Base-by-base conservation (phyloP, 2,888 invertebrate genomes). In the Ophion costatus region DNA sequence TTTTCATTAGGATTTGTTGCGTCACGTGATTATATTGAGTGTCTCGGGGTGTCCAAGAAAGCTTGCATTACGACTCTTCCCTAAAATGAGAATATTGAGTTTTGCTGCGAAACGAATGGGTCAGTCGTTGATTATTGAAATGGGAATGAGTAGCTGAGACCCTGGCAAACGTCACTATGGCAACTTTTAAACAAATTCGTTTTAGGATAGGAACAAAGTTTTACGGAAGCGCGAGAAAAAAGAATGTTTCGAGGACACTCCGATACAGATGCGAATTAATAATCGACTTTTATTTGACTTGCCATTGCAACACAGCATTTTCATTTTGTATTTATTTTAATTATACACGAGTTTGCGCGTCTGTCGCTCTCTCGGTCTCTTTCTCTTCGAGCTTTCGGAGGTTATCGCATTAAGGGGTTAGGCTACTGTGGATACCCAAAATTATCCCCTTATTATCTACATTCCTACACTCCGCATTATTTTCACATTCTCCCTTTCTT, bases 251-350 rank as follows among this genome's bases (percentile, higher is more conserved):
- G 3, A 51, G 51, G 51, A 51, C 61, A 61, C 59, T 11, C 59
- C 59, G 22, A 20, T 59, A 20, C 59, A 20, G 0, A 3, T 59
- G 9, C 59, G 11, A 63, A 63, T 29, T 10, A 24, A 24, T 24
- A 29, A 22, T 64, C 42, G 45, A 74, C 45, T 82, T 42, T 67
- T 61, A 42, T 67, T 81, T 51, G 61, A 75, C 51, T 84, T 70
- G 75, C 73, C 84, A 81, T 81, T 77, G 45, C 45, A 57, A 81
- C 22, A 70, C 29, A 59, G 45, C 69, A 70, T 70, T 78, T 79
- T 79, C 10, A 9, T 11, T 59, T 38, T 61, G 17, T 69, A 84
- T 74, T 77, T 80, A 63, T 80, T 74, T 59, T 56, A 11, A 64
- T 67, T 67, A 33, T 64, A 67, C 14, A 45, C 51, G 29, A 75